These are phyloP conservation scores for Ptychoptera albimana DNA, from an alignment of 2,888 invertebrate genomes.

Conservation along the genomic window DNA sequence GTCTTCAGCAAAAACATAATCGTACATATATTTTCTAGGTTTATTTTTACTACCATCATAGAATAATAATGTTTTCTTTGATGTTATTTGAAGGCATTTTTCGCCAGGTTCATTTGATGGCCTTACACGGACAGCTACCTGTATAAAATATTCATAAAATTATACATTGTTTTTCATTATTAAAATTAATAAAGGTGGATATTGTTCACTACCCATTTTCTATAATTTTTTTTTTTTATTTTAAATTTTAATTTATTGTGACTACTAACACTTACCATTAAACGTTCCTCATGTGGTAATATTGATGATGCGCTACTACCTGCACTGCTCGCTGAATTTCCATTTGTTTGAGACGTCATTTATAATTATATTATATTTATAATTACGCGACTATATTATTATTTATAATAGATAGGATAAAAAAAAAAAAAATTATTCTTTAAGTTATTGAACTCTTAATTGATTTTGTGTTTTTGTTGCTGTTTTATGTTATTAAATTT, in stretches of 20 bases:
- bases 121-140: constrained; percentile 81
- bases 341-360: constrained; percentile 7
- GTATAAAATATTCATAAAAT: not conserved
- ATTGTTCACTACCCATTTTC: no score
- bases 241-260: not conserved
- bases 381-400: no score
- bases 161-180: not conserved
- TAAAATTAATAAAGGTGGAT: not conserved
- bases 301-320: constrained; percentile 17
- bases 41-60: constrained; percentile 38
- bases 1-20: constrained; percentile 74
- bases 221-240: not conserved
- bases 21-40: constrained; percentile 79
- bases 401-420: no score
- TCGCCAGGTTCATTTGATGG: constrained; percentile 42
- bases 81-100: constrained; percentile 29
- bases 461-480: no score
- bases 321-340: constrained; percentile 22
- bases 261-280: constrained; percentile 20
- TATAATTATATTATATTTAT: no score
- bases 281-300: constrained; percentile 22
- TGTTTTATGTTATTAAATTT: no score
- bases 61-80: constrained; percentile 26
- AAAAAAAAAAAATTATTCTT: no score
- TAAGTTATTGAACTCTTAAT: no score